Percentiles rank a stretch among this genome's conserved stretches.
Conservation (phyloP, 2,888 invertebrate genomes). For the Latrodectus hesperus region DNA sequence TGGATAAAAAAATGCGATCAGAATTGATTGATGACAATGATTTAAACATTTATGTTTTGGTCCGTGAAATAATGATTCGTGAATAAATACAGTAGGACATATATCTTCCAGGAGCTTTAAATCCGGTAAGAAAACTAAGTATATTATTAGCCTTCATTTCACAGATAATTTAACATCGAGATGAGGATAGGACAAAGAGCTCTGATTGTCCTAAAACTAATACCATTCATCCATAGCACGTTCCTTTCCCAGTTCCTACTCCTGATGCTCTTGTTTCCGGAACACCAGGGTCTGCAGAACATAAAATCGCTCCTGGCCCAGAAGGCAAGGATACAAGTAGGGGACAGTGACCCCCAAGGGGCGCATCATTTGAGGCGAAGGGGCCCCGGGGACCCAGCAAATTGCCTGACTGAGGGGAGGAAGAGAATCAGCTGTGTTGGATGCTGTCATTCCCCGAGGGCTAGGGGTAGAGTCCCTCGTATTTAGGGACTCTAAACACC, state of each 20-base stretch:
- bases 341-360: constrained; percentile 12
- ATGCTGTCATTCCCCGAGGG: constrained; percentile 23
- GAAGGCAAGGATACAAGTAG: neutral
- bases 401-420: constrained; percentile 19
- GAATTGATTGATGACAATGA: too few relatives aligned
- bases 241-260: neutral
- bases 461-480: constrained; percentile 1
- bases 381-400: constrained; percentile 9
- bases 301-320: constrained; percentile 38
- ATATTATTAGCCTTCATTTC: too few relatives aligned
- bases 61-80: too few relatives aligned
- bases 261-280: neutral
- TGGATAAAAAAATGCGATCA: too few relatives aligned
- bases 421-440: constrained; percentile 49
- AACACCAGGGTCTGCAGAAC: constrained; percentile 9
- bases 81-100: too few relatives aligned
- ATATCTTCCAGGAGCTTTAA: too few relatives aligned
- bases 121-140: too few relatives aligned
- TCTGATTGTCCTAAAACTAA: too few relatives aligned
- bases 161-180: too few relatives aligned
- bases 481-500: constrained; percentile 9
- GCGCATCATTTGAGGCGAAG: constrained; percentile 33
- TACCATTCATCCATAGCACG: too few relatives aligned
- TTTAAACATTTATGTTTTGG: too few relatives aligned
- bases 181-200: too few relatives aligned